Evolutionary conservation across 2,888 invertebrate species (phyloP).

Genomic region (Salticus scenicus): DNA sequence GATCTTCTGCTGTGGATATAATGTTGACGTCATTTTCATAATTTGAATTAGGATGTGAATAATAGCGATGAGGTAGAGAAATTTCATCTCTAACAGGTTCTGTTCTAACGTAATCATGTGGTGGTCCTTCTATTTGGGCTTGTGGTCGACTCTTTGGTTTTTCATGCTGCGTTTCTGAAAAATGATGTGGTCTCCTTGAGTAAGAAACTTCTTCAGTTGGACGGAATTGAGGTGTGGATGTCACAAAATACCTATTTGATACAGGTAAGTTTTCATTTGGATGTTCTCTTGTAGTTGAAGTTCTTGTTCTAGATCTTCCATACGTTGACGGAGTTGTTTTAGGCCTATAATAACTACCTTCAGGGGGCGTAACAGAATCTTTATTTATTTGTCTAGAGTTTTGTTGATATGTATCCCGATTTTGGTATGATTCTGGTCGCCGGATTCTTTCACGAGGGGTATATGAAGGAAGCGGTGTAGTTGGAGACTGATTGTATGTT

Average conservation of each 20-base stretch:
- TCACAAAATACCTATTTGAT: neutral
- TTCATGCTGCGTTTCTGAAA: constrained; percentile 6
- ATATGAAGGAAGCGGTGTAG: neutral
- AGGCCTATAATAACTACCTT: neutral
- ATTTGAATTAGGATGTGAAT: constrained; percentile 16
- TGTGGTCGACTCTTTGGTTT: constrained; percentile 24
- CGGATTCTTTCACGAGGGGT: neutral
- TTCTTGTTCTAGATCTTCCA: constrained; percentile 20
- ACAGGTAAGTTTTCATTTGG: neutral
- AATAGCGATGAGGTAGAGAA: constrained; percentile 11
- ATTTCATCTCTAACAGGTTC: neutral
- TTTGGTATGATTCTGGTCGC: neutral
- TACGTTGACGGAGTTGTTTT: neutral
- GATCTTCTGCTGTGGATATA: constrained; percentile 24
- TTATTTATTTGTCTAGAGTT: neutral
- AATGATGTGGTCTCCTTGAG: neutral
- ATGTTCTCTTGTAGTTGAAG: neutral
- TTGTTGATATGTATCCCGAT: neutral
- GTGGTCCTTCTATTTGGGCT: constrained; percentile 45
- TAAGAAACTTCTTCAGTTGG: neutral
- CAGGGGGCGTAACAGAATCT: neutral
- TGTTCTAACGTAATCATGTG: constrained; percentile 13
- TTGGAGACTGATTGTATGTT: neutral
- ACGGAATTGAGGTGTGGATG: neutral
- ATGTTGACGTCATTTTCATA: constrained; percentile 26